These are phyloP conservation scores for Pelusios castaneus DNA, from an alignment of 2,113 vertebrate genomes.

Conservation along the genomic window DNA sequence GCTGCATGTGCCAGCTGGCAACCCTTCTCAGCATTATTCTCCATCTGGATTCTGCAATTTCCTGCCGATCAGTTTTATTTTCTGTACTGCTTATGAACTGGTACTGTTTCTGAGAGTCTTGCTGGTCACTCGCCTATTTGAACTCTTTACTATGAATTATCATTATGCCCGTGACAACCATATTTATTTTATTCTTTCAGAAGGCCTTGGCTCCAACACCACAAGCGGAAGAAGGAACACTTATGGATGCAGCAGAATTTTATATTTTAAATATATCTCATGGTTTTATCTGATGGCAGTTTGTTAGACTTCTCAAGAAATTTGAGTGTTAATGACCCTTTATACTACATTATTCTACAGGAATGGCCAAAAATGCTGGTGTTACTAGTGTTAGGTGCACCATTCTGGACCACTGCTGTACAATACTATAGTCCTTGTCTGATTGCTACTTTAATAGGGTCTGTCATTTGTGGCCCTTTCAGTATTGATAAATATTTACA, in stretches of 20 bases:
- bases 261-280: not conserved
- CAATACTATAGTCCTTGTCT: not conserved
- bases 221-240: not conserved
- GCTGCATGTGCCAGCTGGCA: fast-evolving
- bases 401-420: not conserved
- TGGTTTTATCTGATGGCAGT: not conserved
- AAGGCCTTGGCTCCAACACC: not conserved
- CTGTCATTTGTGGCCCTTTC: not conserved
- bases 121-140: not conserved
- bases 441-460: not conserved
- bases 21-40: not conserved
- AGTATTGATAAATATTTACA: not conserved
- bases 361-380: not conserved
- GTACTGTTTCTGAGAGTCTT: not conserved
- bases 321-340: not conserved
- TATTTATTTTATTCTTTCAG: not conserved
- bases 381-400: not conserved
- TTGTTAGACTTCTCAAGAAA: not conserved
- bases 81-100: not conserved
- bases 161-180: not conserved
- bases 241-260: not conserved
- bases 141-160: fast-evolving
- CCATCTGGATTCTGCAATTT: not conserved
- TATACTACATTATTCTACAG: not conserved
- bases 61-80: not conserved